phyloP scores from a whole-genome alignment of 92 coral and sea anemone genomes.

The Phenganax stokvisi region DNA sequence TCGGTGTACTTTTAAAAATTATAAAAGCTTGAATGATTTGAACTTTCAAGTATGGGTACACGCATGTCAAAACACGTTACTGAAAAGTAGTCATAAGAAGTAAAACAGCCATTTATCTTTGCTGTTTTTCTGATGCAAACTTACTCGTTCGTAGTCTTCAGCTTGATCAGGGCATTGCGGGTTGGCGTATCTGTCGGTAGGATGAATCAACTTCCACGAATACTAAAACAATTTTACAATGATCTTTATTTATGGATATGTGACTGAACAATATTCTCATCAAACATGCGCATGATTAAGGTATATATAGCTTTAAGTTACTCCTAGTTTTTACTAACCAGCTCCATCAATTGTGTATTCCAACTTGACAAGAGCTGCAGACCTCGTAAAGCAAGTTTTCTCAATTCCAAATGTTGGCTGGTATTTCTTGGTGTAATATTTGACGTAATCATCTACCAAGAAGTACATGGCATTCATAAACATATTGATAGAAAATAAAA shows the following conservation, averaged over 20 bases:
- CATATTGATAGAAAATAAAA: neutral
- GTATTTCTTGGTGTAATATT: slow-evolving; percentile 64
- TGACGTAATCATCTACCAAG: slow-evolving; percentile 79
- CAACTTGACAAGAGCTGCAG: slow-evolving; percentile 77
- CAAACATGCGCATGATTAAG: neutral
- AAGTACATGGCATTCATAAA: neutral
- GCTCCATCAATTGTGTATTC: slow-evolving; percentile 93
- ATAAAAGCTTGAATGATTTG: too few relatives aligned
- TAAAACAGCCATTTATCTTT: too few relatives aligned
- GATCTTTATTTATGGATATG: too few relatives aligned
- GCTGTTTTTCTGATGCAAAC: slow-evolving; percentile 2
- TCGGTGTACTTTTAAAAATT: too few relatives aligned
- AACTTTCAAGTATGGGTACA: too few relatives aligned
- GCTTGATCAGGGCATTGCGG: slow-evolving; percentile 95
- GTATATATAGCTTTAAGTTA: neutral
- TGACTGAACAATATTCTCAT: neutral
- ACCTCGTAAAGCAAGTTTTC: slow-evolving; percentile 79
- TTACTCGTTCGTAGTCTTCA: slow-evolving; percentile 92
- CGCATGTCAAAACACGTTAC: too few relatives aligned
- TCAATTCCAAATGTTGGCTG: slow-evolving; percentile 69
- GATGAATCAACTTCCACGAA: slow-evolving; percentile 98
- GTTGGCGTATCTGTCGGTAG: slow-evolving; percentile 90
- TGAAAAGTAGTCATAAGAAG: too few relatives aligned
- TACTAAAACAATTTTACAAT: slow-evolving; percentile 45
- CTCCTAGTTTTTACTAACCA: slow-evolving; percentile 48